Base-by-base conservation (phyloP, 23 tunicate species). In the Styela clava region DNA sequence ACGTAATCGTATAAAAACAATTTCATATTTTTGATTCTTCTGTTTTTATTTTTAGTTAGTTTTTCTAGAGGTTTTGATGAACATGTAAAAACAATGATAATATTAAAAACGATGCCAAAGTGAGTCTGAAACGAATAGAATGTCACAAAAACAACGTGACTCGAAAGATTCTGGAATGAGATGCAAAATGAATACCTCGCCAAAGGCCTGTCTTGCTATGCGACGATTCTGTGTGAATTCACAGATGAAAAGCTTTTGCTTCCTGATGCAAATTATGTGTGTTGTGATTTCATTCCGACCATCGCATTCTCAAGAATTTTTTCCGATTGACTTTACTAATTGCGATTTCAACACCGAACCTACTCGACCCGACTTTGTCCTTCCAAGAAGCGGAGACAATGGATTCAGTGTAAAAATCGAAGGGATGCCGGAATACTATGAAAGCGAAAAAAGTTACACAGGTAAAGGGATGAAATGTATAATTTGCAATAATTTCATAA, bases 371-470 rank as follows among this genome's bases (percentile, higher is more conserved):
- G 56, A 44, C 7, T 12, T 5, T 12, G 12, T 74, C 2, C 30
- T 37, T 22, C 88, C 88, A 29, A 33, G 84, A 2, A 31, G 31
- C 19, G 92, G 92, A 27, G 81, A 92, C 74, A 82, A 85, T 76
- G 97, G 92, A 31, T 92, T 83, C 61, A 82, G 67, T n/a, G 23
- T 92, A 24, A 65, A 64, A 62, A 35, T 92, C 34, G 92, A 82
- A 36, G 97, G 97, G 18, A 78, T 35, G 2, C 92, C 88, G 0
- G 79, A 84, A 76, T 52, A 24, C 64, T 92, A 83, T 69, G 74
- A 73, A 74, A 85, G 92, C 3, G 84, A 69, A 74, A 84, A 80
- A 52, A 83, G 79, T 67, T 92, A 92, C 69, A 84, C 74, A 18
- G 92, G 97, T 92, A 34, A 24, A 37, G 16, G 1, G n/a, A n/a